Base-by-base conservation (phyloP, 1,140 invertebrate species). In the Drosophila pandora region DNA sequence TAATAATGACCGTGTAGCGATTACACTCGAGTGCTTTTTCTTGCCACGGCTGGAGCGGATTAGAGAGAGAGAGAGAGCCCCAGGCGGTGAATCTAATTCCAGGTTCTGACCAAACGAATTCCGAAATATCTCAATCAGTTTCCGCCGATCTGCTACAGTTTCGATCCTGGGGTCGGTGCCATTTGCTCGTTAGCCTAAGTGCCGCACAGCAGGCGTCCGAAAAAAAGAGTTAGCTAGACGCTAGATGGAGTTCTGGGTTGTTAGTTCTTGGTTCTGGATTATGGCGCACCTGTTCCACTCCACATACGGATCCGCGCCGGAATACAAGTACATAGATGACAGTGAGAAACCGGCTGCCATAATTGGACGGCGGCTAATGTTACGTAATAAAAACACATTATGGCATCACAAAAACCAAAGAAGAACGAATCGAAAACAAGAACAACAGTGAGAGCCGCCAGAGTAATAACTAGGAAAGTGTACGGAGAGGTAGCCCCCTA, bases 1-100 rank as follows among this genome's bases (percentile, higher is more conserved):
- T 82, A 78, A 85, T 87, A 88, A 85, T 82, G 82, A 88, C 82
- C 82, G 71, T 82, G 83, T 87, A 78, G 82, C 83, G 78, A 85
- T 85, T 85, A 85, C 82, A 85, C 83, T 87, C 67, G 83, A 75
- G 62, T 87, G 84, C 78, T 49, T 65, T 62, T 47, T 45, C 34
- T 73, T 56, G 23, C 23, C 53, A 65, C 34, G 57, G 62, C 45
- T 50, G 21, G 21, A 13, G 59, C 57, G 25, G 62, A 48, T 55
- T 32, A 45, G 37, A 64, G 60, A 64, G 59, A 45, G 37, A 64
- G 60, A 64, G 59, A 43, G 41, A 43, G 41, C 62, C 63, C 23
- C 34, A 13, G 59, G 63, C 47, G 34, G 63, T 37, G 22, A n/a
- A 43, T 32, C 32, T 67, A 67, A 67, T 67, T 6, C 63, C 63